Conservation (phyloP, 2,797 vertebrate genomes). For the Melanotaenia maccullochi region DNA sequence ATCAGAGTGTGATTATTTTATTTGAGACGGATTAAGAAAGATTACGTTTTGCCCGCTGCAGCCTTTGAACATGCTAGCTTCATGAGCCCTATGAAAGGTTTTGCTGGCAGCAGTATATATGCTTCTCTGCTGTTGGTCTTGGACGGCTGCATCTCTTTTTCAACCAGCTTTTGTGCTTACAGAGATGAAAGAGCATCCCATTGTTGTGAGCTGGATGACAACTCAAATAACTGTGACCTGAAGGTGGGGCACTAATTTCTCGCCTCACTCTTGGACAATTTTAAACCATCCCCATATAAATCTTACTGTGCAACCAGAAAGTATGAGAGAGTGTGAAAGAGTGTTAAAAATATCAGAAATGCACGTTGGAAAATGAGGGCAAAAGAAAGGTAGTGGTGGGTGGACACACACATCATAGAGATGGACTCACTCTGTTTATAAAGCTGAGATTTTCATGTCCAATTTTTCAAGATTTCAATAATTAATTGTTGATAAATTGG, state of each 20-base stretch:
- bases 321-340: not conserved
- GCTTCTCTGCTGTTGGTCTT: slow-evolving; percentile 26
- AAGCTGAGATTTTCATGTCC: slow-evolving; percentile 30
- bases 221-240: slow-evolving; percentile 57
- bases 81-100: slow-evolving; percentile 1
- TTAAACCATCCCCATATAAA: slow-evolving; percentile 48
- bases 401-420: slow-evolving; percentile 1
- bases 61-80: not conserved
- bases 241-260: slow-evolving; percentile 52
- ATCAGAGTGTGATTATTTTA: not conserved
- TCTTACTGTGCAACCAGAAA: slow-evolving; percentile 37
- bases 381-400: not conserved
- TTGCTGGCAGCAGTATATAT: slow-evolving; percentile 19
- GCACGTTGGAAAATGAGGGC: slow-evolving; percentile 45
- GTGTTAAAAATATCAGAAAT: slow-evolving; percentile 45
- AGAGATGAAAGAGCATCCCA: slow-evolving; percentile 49
- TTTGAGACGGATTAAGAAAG: not conserved
- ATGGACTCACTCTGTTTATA: slow-evolving; percentile 41
- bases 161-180: slow-evolving; percentile 36
- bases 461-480: slow-evolving; percentile 47
- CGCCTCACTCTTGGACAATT: slow-evolving; percentile 41
- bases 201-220: slow-evolving; percentile 55
- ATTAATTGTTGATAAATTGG: slow-evolving; percentile 41
- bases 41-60: not conserved
- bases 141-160: slow-evolving; percentile 11